Evolutionary conservation across 2,113 vertebrate genomes (phyloP), one percentile per base, ranked within the genome.

Genomic region (Coptodon bakossiorum): DNA sequence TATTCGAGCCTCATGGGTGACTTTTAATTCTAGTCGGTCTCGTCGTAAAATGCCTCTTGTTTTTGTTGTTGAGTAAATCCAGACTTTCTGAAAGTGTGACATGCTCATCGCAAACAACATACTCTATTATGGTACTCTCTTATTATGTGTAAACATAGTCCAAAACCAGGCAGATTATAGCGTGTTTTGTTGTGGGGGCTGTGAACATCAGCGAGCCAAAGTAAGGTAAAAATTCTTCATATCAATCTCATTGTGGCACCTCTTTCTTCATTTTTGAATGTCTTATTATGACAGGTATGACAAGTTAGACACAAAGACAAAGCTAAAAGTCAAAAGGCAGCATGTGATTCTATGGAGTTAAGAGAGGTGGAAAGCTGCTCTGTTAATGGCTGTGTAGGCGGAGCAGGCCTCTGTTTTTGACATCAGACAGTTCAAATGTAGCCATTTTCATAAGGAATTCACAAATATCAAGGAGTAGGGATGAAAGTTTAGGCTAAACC

Each of bases 241-340:
- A 84, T 66, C 73, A n/a, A 71, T 91, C 19, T 86, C 12, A 43
- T 63, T 87, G 53, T 88, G 29, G 54, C 86, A 89, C 80, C 85
- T 89, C 76, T 86, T 85, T 88, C 89, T 90, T 93, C 81, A 90
- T 89, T 73, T 84, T 80, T 81, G 83, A 90, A 90, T 90, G 91
- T 88, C 92, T 93, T 92, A 93, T 92, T 90, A 83, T 94, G 53
- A 38, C 57, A 91, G 80, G 87, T 95, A 93, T 92, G 89, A 86
- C 71, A 86, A 92, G 81, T 88, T 86, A 89, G 86, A 92, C 94
- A 91, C 45, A 88, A 88, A 90, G 87, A 88, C 79, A 83, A 87
- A 78, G 78, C 78, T 27, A 63, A 90, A 87, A 88, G 82, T 91
- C 82, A 31, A 84, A 88, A 88, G 36, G 53, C 83, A 82, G 87